Conservation (phyloP, 1,140 invertebrate species). For the Anoplolepis gracilipes region DNA sequence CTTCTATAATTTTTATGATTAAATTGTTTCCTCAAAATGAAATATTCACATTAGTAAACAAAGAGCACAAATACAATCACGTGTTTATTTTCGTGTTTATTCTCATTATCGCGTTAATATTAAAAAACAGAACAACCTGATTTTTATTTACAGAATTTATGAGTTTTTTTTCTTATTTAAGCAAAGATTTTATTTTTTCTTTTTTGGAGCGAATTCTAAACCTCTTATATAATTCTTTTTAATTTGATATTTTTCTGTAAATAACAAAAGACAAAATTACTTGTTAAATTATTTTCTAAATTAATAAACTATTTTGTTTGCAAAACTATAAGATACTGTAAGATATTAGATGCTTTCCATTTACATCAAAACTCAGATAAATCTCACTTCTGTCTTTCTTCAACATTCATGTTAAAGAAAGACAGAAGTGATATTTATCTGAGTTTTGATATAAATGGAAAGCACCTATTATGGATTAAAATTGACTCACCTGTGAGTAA, state of each 20-base stretch:
- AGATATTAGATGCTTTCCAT: constrained; percentile 30
- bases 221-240: constrained; percentile 89
- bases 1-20: neutral
- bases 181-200: constrained; percentile 76
- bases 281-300: too few species aligned
- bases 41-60: neutral
- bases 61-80: neutral
- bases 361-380: too few species aligned
- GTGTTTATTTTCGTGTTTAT: too few species aligned
- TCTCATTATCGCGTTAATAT: neutral
- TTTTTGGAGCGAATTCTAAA: constrained; percentile 89
- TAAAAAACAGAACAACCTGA: neutral
- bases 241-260: constrained; percentile 88
- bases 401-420: too few species aligned
- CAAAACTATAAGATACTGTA: neutral
- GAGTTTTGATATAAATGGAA: too few species aligned
- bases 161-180: neutral
- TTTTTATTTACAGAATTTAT: neutral
- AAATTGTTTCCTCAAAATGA: neutral
- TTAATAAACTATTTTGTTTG: too few species aligned
- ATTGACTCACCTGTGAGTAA: constrained; percentile 88
- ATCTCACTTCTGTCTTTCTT: too few species aligned
- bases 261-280: constrained; percentile 41
- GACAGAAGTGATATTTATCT: too few species aligned
- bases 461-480: too few species aligned